phyloP scores from a whole-genome alignment of 2,113 vertebrate genomes.

The Willisornis vidua region DNA sequence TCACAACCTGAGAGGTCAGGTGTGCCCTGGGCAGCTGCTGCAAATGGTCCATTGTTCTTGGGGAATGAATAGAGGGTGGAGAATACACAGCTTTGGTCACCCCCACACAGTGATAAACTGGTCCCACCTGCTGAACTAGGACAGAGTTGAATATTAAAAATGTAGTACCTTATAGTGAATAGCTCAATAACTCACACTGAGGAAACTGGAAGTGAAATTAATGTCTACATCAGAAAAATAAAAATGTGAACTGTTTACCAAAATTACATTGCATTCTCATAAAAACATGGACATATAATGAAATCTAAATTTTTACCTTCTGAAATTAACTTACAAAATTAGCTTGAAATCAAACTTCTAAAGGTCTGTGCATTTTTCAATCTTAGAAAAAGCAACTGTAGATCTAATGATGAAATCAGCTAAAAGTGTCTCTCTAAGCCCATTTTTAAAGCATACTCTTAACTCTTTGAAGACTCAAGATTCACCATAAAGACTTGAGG shows the following conservation, averaged over 20 bases:
- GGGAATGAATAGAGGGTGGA: too few species aligned
- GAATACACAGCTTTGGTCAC: too few species aligned
- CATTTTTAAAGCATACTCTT: not conserved
- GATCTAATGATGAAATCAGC: accelerated
- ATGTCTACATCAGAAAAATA: not conserved
- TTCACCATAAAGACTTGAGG: not conserved
- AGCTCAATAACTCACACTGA: not conserved
- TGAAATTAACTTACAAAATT: not conserved
- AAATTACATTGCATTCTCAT: not conserved
- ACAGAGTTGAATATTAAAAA: not conserved
- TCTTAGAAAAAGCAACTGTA: not conserved
- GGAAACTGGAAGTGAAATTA: not conserved
- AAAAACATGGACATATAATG: not conserved
- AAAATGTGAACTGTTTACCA: not conserved
- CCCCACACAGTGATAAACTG: too few species aligned
- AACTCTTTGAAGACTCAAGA: not conserved
- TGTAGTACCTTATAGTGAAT: not conserved
- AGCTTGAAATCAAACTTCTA: not conserved
- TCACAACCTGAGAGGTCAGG: too few species aligned
- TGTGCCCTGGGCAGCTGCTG: too few species aligned
- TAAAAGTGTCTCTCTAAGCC: not conserved
- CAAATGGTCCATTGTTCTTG: too few species aligned
- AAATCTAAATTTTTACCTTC: not conserved
- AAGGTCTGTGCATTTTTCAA: not conserved
- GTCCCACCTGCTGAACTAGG: too few species aligned